phyloP scores from a whole-genome alignment of 2,113 vertebrate species.

The Sapayoa aenigma region DNA sequence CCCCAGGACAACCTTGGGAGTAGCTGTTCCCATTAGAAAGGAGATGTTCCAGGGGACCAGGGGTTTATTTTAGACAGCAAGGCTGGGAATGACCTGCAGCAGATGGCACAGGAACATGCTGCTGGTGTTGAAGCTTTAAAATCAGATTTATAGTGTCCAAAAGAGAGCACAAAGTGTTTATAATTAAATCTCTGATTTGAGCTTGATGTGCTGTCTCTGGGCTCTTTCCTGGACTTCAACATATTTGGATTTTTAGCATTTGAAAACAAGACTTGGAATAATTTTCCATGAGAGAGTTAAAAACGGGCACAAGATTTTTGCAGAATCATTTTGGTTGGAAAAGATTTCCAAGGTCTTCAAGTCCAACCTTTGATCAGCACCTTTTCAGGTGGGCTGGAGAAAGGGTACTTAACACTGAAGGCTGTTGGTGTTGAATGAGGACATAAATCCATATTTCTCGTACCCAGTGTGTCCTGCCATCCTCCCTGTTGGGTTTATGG shows the following conservation, averaged over 20 bases:
- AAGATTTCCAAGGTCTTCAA: background rate
- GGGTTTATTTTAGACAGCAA: background rate
- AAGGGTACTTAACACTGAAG: background rate
- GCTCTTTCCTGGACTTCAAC: background rate
- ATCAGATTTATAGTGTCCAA: background rate
- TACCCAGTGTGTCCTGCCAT: accelerated
- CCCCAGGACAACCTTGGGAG: background rate
- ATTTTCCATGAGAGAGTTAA: background rate
- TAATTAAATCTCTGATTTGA: background rate
- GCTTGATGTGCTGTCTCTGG: background rate
- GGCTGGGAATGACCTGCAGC: background rate
- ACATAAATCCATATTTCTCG: background rate
- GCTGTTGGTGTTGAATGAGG: background rate
- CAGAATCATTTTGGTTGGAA: background rate
- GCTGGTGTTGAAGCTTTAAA: background rate
- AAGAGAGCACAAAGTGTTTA: background rate
- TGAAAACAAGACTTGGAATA: background rate
- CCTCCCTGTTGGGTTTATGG: background rate
- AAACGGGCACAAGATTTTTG: background rate
- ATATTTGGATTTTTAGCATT: accelerated
- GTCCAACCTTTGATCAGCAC: background rate
- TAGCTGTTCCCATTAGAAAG: background rate
- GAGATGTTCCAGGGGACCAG: background rate
- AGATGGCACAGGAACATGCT: background rate
- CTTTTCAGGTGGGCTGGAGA: background rate